Conservation (phyloP, 2,113 vertebrate genomes). For the Epinephelus fuscoguttatus region DNA sequence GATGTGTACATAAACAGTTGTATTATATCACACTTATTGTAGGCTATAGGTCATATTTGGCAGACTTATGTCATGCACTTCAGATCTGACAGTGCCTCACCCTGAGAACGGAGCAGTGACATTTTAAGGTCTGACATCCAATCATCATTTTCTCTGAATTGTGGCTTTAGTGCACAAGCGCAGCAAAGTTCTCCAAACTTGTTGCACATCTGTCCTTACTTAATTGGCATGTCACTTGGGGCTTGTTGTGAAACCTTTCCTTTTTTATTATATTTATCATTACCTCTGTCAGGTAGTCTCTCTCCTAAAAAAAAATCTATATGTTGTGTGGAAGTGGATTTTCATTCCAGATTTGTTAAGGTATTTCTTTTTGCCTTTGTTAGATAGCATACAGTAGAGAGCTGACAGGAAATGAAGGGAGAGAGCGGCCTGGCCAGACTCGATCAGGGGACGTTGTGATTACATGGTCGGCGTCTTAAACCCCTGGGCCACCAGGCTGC, state of each 20-base stretch:
- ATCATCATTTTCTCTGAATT: conserved; percentile 46
- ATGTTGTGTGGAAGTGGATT: conserved; percentile 3
- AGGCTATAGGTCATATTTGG: conserved; percentile 50
- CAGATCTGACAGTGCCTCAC: conserved; percentile 44
- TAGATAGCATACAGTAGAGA: conserved; percentile 16
- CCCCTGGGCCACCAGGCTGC: conserved; percentile 14
- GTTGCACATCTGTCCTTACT: conserved; percentile 38
- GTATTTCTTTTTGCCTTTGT: conserved; percentile 6
- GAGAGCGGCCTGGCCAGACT: conserved; percentile 32
- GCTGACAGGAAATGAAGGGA: conserved; percentile 54
- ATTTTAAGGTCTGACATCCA: conserved; percentile 61
- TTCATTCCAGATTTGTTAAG: conserved; percentile 7
- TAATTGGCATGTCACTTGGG: conserved; percentile 29
- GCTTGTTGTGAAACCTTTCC: conserved; percentile 28
- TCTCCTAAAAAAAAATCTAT: conserved; percentile 10
- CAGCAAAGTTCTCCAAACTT: conserved; percentile 46
- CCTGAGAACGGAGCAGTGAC: conserved; percentile 49
- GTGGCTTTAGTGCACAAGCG: conserved; percentile 27
- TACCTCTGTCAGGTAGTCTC: conserved; percentile 19
- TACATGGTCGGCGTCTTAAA: conserved; percentile 47
- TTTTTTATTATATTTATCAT: conserved; percentile 20
- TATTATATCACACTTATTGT: conserved; percentile 27
- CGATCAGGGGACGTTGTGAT: conserved; percentile 44
- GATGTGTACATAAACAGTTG: neutral
- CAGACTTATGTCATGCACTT: conserved; percentile 43